A percentile compares a stretch with the other conserved stretches of the same genome.
These are phyloP conservation scores for Orchestes rusci DNA, from an alignment of 2,888 invertebrate species.

Conservation along the genomic window DNA sequence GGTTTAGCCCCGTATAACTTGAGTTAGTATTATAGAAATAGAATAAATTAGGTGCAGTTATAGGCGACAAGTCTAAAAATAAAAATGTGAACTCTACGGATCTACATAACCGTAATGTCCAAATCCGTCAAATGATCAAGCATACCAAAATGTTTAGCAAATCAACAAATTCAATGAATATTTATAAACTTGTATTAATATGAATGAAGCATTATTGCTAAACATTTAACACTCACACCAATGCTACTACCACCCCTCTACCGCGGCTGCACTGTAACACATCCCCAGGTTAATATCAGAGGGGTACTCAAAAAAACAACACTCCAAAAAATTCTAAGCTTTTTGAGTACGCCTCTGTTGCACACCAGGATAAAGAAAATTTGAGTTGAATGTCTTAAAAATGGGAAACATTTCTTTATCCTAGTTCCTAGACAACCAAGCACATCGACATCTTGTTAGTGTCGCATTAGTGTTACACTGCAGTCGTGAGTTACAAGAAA, in stretches of 20 bases:
- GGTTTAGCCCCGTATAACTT: no score
- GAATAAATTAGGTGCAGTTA: constrained; percentile 21
- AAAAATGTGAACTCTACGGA: constrained; percentile 18
- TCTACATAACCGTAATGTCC: constrained; percentile 21
- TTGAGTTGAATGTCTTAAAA: neutral
- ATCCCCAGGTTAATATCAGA: constrained; percentile 33
- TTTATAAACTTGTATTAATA: no score
- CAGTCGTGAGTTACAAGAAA: constrained; percentile 43
- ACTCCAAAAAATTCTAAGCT: constrained; percentile 9
- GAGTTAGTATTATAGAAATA: constrained; percentile 24
- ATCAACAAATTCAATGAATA: neutral
- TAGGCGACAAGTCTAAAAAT: constrained; percentile 20
- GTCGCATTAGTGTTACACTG: constrained; percentile 46
- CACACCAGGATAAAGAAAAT: constrained; percentile 15
- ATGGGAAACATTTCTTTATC: constrained; percentile 6
- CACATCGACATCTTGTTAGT: constrained; percentile 45
- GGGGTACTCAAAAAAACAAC: constrained; percentile 14
- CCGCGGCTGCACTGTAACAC: constrained; percentile 44
- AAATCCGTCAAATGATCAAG: constrained; percentile 19
- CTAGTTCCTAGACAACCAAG: constrained; percentile 37
- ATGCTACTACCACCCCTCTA: constrained; percentile 39
- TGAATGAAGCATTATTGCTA: constrained; percentile 9
- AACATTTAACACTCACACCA: constrained; percentile 22
- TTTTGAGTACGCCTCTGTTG: constrained; percentile 11
- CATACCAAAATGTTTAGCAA: constrained; percentile 22